Percentiles rank a stretch among this genome's conserved stretches.
Conservation (phyloP, 2,113 vertebrate genomes). For the Lamprologus sp. region DNA sequence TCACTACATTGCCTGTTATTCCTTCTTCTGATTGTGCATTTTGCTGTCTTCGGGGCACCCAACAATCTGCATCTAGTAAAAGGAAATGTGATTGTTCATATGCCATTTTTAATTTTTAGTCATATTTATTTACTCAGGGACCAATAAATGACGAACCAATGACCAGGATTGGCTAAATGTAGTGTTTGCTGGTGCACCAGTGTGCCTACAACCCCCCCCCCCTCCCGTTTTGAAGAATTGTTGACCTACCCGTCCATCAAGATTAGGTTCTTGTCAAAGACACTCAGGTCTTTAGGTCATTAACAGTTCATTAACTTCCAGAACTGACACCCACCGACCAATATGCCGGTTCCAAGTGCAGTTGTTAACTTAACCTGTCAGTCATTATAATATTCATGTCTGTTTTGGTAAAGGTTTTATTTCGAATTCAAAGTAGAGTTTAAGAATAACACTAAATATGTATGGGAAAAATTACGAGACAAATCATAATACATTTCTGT, state of each 20-base stretch:
- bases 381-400: background rate
- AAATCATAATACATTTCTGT: background rate
- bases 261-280: background rate
- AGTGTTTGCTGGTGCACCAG: background rate
- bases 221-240: accelerated
- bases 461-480: accelerated
- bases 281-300: background rate
- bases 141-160: accelerated
- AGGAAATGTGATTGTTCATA: accelerated
- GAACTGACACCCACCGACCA: background rate
- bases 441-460: background rate
- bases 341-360: accelerated
- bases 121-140: background rate
- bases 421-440: background rate
- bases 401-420: background rate
- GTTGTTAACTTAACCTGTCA: background rate
- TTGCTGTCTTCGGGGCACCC: accelerated
- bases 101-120: accelerated
- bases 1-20: background rate
- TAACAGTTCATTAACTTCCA: background rate
- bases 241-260: background rate
- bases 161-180: background rate
- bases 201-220: background rate
- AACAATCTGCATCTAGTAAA: background rate
- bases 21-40: background rate